Evolutionary conservation across 2,113 vertebrate species (phyloP), one percentile per base, ranked within the genome.

Genomic region (Natator depressus): DNA sequence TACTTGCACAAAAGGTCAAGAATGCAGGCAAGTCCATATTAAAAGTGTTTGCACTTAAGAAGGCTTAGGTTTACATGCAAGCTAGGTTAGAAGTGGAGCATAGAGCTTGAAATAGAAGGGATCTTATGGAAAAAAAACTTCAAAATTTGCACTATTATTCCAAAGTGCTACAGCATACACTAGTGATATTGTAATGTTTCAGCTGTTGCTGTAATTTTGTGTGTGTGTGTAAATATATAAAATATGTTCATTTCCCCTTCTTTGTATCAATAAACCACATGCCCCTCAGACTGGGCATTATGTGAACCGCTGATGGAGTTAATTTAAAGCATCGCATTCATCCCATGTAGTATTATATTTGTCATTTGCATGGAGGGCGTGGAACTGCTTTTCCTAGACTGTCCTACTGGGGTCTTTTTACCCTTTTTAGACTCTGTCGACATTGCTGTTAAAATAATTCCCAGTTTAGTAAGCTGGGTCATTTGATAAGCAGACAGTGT

Each of bases 161-260:
- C 38, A 0, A 1, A 27, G 76, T 27, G 5, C 75, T 3, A 19
- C 6, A 1, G 83, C 0, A 62, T 0, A 2, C 24, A 82, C 0
- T 0, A 8, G 25, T 4, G 91, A 47, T 94, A 49, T 24, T 50
- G 49, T 31, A 35, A 35, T 11, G 31, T 51, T 80, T 50, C 79
- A 22, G 25, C 29, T 20, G 17, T 35, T 24, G 29, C 79, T 80
- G 17, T 53, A 10, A 10, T 5, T 59, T 27, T 29, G 55, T n/a
- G 65, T 17, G 35, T n/a, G 65, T 10, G 17, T 20, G 4, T n/a
- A 20, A n/a, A 69, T 69, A 69, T n/a, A 72, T 72, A 38, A 69
- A 38, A 38, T 38, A 72, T 22, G n/a, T 38, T 17, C 65, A 38
- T 22, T 69, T 72, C 20, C n/a, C 35, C 65, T 35, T 35, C 25